These are phyloP conservation scores for Escarpia spicata DNA, from an alignment of 2,888 invertebrate genomes.

Conservation along the genomic window DNA sequence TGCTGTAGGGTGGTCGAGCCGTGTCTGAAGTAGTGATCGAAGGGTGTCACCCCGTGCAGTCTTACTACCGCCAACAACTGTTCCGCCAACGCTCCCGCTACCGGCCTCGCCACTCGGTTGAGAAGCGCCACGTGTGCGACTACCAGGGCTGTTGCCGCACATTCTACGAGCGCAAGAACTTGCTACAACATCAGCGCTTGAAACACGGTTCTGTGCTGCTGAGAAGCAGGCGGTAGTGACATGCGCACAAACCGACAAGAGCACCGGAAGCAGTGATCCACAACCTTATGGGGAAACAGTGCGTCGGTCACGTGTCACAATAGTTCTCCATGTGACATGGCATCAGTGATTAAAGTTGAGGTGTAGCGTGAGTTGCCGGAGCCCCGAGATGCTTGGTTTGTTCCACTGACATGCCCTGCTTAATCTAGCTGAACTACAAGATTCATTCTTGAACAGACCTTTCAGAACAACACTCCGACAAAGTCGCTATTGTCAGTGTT, in stretches of 20 bases:
- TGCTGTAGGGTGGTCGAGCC: not conserved
- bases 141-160: slow-evolving; percentile 30
- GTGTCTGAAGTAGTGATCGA: not conserved
- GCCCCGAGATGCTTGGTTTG: not conserved
- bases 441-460: not conserved
- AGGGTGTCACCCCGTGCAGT: not conserved
- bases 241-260: not conserved
- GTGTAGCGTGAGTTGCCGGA: not conserved
- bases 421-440: not conserved
- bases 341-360: not conserved
- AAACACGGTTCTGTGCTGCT: slow-evolving; percentile 31
- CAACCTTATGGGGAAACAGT: not conserved
- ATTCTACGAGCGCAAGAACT: slow-evolving; percentile 37
- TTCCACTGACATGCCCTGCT: not conserved
- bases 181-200: slow-evolving; percentile 36
- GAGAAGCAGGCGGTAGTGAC: not conserved
- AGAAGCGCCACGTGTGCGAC: not conserved
- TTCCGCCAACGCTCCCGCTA: not conserved
- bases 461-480: not conserved
- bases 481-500: not conserved
- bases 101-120: not conserved
- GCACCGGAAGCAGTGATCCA: not conserved
- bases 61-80: not conserved
- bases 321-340: not conserved
- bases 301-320: not conserved